phyloP scores from a whole-genome alignment of 2,888 invertebrate species.

The Clusia tigrina region DNA sequence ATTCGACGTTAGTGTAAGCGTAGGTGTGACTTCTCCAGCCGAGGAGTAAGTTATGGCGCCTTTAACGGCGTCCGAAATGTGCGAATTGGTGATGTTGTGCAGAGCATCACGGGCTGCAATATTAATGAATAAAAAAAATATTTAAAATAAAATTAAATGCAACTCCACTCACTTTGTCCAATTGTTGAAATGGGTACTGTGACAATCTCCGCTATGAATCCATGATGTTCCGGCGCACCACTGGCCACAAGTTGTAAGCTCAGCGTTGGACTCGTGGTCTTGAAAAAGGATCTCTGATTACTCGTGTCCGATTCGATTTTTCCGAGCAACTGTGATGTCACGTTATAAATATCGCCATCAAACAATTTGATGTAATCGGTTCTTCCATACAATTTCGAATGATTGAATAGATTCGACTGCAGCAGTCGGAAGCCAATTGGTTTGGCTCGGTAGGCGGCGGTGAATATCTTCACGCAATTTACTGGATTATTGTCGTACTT shows the following conservation, averaged over 20 bases:
- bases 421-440: constrained; percentile 88
- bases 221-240: constrained; percentile 91
- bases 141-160: not conserved
- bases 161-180: constrained; percentile 86
- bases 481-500: constrained; percentile 96
- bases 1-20: constrained; percentile 85
- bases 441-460: constrained; percentile 83
- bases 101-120: constrained; percentile 84
- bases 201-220: constrained; percentile 97
- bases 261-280: constrained; percentile 79
- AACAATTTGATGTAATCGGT: constrained; percentile 86
- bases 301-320: constrained; percentile 76
- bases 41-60: constrained; percentile 89
- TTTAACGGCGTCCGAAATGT: constrained; percentile 81
- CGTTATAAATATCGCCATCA: constrained; percentile 92
- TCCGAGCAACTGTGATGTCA: constrained; percentile 76
- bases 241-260: constrained; percentile 93
- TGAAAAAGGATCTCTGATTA: constrained; percentile 78
- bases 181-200: constrained; percentile 92
- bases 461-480: constrained; percentile 97
- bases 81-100: constrained; percentile 87
- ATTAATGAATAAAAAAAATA: not conserved
- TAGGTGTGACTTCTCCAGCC: constrained; percentile 94
- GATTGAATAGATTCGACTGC: constrained; percentile 92
- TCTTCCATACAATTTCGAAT: constrained; percentile 80